A percentile compares a stretch with the other conserved stretches of the same genome.
Conservation (phyloP, 2,113 vertebrate species). For the Elaphurus davidianus region DNA sequence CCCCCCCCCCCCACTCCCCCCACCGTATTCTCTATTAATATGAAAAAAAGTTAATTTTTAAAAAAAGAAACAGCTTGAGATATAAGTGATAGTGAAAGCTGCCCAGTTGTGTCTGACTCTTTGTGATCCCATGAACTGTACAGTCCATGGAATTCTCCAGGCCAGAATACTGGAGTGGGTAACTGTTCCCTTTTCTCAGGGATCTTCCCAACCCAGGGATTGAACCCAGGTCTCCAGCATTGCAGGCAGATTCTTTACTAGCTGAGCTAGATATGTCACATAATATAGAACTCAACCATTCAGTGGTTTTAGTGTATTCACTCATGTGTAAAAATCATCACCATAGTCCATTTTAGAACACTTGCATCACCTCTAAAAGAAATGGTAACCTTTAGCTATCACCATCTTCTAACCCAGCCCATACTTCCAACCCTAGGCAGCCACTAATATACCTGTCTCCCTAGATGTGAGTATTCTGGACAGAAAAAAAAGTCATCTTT, state of each 20-base stretch:
- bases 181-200: not conserved
- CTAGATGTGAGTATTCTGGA: not conserved
- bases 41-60: not conserved
- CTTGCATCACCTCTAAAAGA: not conserved
- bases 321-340: not conserved
- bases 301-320: not conserved
- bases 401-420: not conserved
- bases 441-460: not conserved
- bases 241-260: not conserved
- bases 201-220: not conserved
- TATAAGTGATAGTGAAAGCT: not conserved
- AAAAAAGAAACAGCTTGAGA: not conserved
- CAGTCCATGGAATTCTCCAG: not conserved
- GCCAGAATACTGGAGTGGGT: not conserved
- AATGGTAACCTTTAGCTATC: not conserved
- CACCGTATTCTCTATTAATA: not conserved
- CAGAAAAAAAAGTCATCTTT: not conserved
- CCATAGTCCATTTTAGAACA: not conserved
- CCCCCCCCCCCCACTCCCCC: too few relatives aligned
- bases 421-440: not conserved
- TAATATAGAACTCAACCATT: not conserved
- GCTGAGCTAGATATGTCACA: not conserved
- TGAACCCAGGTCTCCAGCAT: fast-evolving
- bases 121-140: not conserved
- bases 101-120: not conserved